A percentile compares a stretch with the other conserved stretches of the same genome.
Conservation (phyloP, 2,888 invertebrate genomes). For the Heliconius cydno region DNA sequence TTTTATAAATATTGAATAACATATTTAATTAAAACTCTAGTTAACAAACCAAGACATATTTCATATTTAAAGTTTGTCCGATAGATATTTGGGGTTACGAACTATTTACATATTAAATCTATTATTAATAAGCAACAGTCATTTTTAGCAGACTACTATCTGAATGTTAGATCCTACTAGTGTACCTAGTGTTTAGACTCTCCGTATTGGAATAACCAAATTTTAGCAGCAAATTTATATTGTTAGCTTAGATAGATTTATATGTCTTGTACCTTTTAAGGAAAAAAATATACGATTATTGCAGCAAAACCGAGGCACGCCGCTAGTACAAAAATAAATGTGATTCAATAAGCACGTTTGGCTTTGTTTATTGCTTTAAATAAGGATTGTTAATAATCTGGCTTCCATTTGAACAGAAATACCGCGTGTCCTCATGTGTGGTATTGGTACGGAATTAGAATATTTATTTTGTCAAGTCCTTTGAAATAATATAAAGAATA, state of each 20-base stretch:
- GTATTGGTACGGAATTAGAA: conserved; percentile 52
- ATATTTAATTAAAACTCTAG: no score
- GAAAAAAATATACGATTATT: neutral
- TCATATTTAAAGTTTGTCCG: no score
- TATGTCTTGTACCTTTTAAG: neutral
- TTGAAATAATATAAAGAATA: neutral
- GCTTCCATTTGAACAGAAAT: conserved; percentile 51
- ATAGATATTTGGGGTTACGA: no score
- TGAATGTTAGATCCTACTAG: no score
- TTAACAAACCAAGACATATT: no score
- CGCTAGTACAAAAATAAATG: conserved; percentile 26
- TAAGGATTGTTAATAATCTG: conserved; percentile 49
- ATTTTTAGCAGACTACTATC: no score
- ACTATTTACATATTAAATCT: no score
- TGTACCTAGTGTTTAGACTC: no score
- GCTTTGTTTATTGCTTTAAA: conserved; percentile 36
- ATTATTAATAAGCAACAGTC: no score
- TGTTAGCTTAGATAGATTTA: no score
- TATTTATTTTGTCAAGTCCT: conserved; percentile 39
- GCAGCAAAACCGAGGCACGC: neutral
- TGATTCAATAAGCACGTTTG: conserved; percentile 25
- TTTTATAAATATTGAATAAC: no score
- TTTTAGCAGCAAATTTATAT: neutral
- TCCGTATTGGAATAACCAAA: no score
- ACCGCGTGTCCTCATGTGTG: conserved; percentile 54